Base-by-base conservation (phyloP, 2,888 invertebrate genomes). In the Hedya salicella region DNA sequence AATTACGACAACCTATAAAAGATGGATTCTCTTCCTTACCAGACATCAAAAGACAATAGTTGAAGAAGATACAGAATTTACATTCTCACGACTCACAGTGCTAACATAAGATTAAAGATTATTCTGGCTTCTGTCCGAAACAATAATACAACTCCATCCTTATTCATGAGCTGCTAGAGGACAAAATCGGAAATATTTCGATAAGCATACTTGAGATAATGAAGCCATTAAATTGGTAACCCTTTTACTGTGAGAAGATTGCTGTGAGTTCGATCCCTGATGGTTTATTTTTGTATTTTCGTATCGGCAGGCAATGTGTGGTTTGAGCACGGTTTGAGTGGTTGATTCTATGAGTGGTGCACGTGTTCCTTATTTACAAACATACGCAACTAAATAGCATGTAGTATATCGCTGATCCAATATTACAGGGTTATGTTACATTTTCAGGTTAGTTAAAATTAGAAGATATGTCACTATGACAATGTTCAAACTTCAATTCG, bases 191-290 rank as follows among this genome's bases (percentile, higher is more conserved):
- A 48, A 54, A 40, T 60, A 40, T 48, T 54, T 49, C 44, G 39
- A 50, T 44, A 32, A 40, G 48, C 66, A 83, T 86, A 87, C 87
- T 89, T 82, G 85, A 88, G 87, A 87, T 89, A 90, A 91, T 90
- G 87, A 89, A 89, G 87, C 85, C 85, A 89, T 91, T 88, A 88
- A 85, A 86, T 86, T 81, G 79, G 82, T 83, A 81, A 83, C 85
- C 85, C 85, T 85, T 85, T 85, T 79, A 84, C 77, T 84, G 86
- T 86, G 86, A 82, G 87, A 86, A 87, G 79, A 75, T 82, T 75
- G 78, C 75, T 74, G 71, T 56, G 71, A 73, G 72, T 73, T 74
- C 74, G 77, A 75, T 77, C 72, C 74, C 73, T 74, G 80, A 78
- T 82, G 77, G 77, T 81, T 88, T 87, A 86, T 86, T 88, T 85